A percentile compares a stretch with the other conserved stretches of the same genome.
phyloP scores from a whole-genome alignment of 1,140 invertebrate genomes.

The Apis cerana region DNA sequence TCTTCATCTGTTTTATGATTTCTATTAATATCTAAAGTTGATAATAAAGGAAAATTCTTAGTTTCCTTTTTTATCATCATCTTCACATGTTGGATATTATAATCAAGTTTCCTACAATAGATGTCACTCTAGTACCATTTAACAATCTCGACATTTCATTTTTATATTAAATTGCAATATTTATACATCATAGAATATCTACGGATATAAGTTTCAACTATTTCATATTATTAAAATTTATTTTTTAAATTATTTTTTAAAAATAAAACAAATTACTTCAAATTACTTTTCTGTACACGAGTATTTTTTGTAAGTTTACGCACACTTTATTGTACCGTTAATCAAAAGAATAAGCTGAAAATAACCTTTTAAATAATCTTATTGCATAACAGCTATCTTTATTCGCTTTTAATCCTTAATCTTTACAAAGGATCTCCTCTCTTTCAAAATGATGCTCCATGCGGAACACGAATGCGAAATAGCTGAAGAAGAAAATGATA shows the following conservation, averaged over 20 bases:
- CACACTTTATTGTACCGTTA: neutral
- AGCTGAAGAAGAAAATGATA: constrained; percentile 49
- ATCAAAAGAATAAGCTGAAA: neutral
- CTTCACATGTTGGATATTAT: too few relatives aligned
- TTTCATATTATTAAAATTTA: too few relatives aligned
- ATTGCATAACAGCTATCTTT: neutral
- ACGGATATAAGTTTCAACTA: neutral
- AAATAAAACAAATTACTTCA: neutral
- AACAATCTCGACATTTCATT: neutral
- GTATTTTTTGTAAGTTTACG: neutral
- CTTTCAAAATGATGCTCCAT: constrained; percentile 51
- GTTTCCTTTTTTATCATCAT: neutral
- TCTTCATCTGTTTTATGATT: too few relatives aligned
- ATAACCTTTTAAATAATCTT: neutral
- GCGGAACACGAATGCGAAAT: constrained; percentile 69
- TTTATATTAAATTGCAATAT: neutral
- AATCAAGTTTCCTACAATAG: neutral
- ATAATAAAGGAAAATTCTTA: too few relatives aligned
- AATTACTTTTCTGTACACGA: neutral
- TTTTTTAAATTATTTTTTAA: neutral
- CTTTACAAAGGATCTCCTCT: neutral
- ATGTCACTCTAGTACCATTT: neutral
- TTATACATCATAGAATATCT: neutral
- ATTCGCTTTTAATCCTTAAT: neutral
- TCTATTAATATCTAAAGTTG: too few relatives aligned